phyloP scores from a whole-genome alignment of 1,140 invertebrate genomes.

The Diorhabda sublineata region DNA sequence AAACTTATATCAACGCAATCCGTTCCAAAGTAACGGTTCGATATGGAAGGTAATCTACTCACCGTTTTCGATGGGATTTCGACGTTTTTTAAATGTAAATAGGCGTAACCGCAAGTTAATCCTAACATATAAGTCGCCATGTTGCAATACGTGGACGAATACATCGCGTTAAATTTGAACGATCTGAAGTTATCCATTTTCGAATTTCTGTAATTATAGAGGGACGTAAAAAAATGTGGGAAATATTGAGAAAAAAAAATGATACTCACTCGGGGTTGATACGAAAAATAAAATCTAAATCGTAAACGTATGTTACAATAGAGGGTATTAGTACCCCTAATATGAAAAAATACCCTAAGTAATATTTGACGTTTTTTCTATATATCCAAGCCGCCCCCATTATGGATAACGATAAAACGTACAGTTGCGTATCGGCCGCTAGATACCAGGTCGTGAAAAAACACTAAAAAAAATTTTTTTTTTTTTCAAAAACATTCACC shows the following conservation, averaged over 20 bases:
- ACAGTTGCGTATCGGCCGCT: conserved; percentile 34
- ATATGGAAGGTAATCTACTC: not conserved
- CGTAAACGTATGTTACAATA: conserved; percentile 22
- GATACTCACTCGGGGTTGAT: conserved; percentile 28
- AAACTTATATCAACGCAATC: not conserved
- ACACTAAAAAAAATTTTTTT: conserved; percentile 29
- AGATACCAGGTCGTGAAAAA: conserved; percentile 32
- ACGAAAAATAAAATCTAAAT: conserved; percentile 28
- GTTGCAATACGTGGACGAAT: conserved; percentile 28
- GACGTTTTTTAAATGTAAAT: conserved; percentile 21
- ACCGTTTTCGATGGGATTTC: conserved; percentile 19
- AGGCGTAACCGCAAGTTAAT: conserved; percentile 27
- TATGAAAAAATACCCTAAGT: conserved; percentile 18
- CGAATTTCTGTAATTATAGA: conserved; percentile 23
- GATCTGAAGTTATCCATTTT: conserved; percentile 27
- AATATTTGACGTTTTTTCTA: conserved; percentile 9
- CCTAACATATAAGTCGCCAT: conserved; percentile 33
- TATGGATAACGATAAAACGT: conserved; percentile 27
- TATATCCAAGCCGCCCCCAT: conserved; percentile 27
- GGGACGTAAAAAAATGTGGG: not conserved
- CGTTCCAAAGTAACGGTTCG: not conserved
- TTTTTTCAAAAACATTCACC: not conserved
- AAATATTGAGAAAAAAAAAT: not conserved
- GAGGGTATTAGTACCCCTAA: conserved; percentile 25
- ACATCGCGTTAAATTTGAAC: conserved; percentile 27